phyloP scores from a whole-genome alignment of 2,888 invertebrate genomes.

The Phytoseiulus persimilis region DNA sequence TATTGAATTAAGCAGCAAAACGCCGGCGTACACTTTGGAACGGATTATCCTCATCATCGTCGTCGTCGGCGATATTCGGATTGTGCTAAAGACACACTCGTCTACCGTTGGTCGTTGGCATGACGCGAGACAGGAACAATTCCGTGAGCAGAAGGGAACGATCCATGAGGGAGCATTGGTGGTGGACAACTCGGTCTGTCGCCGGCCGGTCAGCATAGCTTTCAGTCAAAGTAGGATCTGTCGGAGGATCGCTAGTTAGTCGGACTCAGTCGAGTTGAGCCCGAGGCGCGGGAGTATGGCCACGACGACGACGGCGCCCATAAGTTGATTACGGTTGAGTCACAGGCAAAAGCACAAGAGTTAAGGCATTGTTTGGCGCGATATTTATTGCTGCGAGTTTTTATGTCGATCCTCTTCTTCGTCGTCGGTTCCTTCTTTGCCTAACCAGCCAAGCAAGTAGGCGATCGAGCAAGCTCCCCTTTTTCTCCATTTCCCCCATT shows the following conservation, averaged over 20 bases:
- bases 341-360: not conserved
- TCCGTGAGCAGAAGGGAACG: no score
- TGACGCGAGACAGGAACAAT: not conserved
- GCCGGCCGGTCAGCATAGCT: no score
- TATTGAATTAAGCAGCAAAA: not conserved
- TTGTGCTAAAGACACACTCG: not conserved
- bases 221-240: no score
- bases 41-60: not conserved
- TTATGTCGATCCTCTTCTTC: not conserved
- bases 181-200: no score
- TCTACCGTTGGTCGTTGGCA: not conserved
- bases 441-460: not conserved
- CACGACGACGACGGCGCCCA: not conserved
- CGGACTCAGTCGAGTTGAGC: not conserved
- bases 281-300: not conserved
- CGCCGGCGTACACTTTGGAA: not conserved
- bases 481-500: not conserved
- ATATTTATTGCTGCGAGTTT: slow-evolving; percentile 5
- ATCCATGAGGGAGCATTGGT: no score
- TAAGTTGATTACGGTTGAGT: slow-evolving; percentile 5
- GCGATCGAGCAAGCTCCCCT: not conserved
- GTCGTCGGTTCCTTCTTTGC: not conserved
- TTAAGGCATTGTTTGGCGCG: not conserved
- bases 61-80: not conserved
- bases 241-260: not conserved